phyloP scores from a whole-genome alignment of 2,888 invertebrate species.

The Limnephilus auricula region DNA sequence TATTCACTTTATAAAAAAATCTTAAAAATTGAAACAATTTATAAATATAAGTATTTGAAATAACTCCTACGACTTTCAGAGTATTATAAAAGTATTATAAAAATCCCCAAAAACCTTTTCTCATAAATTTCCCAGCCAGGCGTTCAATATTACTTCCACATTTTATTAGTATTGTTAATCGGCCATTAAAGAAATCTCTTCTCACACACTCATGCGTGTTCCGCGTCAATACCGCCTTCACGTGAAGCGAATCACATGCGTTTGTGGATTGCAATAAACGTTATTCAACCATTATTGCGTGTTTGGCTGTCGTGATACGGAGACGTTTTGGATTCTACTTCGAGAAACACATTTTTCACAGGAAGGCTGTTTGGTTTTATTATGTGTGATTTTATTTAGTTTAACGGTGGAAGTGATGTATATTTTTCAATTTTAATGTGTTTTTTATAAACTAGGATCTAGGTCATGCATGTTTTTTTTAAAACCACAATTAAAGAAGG shows the following conservation, averaged over 20 bases:
- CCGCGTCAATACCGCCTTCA: neutral
- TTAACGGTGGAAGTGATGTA: neutral
- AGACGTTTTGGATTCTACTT: neutral
- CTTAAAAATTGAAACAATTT: neutral
- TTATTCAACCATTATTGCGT: constrained; percentile 10
- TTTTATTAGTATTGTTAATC: neutral
- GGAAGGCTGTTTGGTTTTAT: neutral
- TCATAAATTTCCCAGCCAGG: neutral
- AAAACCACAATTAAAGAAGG: neutral
- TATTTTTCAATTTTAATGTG: neutral
- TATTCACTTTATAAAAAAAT: no score
- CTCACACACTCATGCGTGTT: neutral
- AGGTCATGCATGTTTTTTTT: neutral
- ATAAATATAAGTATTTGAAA: neutral
- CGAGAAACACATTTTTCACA: neutral
- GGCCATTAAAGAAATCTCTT: neutral
- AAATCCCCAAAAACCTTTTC: neutral
- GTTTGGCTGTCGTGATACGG: neutral
- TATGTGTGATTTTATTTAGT: neutral
- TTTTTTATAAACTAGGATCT: neutral
- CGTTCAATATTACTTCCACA: neutral
- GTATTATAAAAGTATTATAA: neutral
- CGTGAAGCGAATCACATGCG: constrained; percentile 21
- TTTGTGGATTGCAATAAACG: constrained; percentile 10
- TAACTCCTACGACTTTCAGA: neutral